Evolutionary conservation across 2,888 invertebrate species (phyloP), one percentile per base, ranked within the genome.

Genomic region (Octodonta nipae): DNA sequence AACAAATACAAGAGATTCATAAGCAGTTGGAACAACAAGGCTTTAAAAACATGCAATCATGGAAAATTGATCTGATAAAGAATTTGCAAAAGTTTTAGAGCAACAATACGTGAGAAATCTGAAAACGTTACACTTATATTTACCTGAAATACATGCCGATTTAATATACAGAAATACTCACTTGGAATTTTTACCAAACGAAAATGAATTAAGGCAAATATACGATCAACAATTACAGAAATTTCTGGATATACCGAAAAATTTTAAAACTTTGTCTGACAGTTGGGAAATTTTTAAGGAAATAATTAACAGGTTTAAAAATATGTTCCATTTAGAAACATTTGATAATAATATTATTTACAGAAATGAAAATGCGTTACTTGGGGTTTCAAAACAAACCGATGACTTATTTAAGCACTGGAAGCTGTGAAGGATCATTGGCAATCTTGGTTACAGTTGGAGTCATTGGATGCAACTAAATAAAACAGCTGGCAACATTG

Each of bases 51-150:
- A 80, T 91, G 55, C 81, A 82, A 45, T 78, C 83, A 1, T 98
- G 98, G 86, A 78, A 86, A 50, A 67, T 79, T 7, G 92, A 96
- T 57, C 91, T 96, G 83, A 98, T 63, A 72, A 82, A 51, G 91
- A 95, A 58, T 64, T 99, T 22, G 84, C 88, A 55, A 91, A 91
- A 61, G 85, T 87, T 0, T 66, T 98, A 13, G 92, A 93, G 53
- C 78, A 80, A 50, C 91, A 92, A 58, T 93, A 91, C 54, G 75
- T 83, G 34, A 73, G 79, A 53, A 85, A 87, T 0, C 60, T 95
- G 33, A 75, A 83, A 32, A 78, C 80, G n/a, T 67, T 92, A 35
- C 85, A 88, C 54, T 76, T 83, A 44, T 81, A 89, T 57, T 69
- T 96, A 33, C 86, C 92, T 0, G 85, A 87, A 50, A 84, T 93